phyloP scores from a whole-genome alignment of 2,797 vertebrate genomes.

The Intellagama lesueurii region DNA sequence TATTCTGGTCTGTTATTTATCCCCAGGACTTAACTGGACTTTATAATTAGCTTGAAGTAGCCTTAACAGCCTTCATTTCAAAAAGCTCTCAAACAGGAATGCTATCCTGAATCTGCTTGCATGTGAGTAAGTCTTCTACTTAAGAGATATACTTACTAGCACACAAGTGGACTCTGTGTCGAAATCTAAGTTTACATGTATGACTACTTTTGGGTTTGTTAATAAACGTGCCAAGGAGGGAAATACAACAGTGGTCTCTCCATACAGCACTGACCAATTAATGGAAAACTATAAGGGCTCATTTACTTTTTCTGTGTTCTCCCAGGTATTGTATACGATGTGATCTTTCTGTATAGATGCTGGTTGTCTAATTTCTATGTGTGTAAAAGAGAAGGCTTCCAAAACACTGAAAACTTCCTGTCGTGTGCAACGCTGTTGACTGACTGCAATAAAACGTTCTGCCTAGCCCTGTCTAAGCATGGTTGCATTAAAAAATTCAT shows the following conservation, averaged over 20 bases:
- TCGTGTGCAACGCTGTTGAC: rapidly evolving
- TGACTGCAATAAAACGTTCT: neutral
- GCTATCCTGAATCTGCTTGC: slow-evolving; percentile 20
- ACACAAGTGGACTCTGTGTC: neutral
- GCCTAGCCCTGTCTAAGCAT: neutral
- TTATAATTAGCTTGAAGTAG: neutral
- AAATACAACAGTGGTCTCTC: neutral
- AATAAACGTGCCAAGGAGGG: neutral
- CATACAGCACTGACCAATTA: neutral
- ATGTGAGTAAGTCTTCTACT: neutral
- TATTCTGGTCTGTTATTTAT: rapidly evolving
- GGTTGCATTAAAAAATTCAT: slow-evolving; percentile 17
- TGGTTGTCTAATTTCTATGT: slow-evolving; percentile 33
- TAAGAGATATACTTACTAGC: slow-evolving; percentile 10
- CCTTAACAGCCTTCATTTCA: neutral
- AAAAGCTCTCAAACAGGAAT: neutral
- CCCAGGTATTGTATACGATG: neutral
- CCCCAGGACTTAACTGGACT: rapidly evolving
- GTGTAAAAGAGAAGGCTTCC: neutral
- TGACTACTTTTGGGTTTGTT: rapidly evolving
- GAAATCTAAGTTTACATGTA: slow-evolving; percentile 5
- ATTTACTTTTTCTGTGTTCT: neutral
- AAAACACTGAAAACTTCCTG: neutral
- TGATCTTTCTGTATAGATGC: slow-evolving; percentile 11
- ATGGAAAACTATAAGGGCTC: neutral